Evolutionary conservation across 2,888 invertebrate species (phyloP).

Genomic region (Tenthredo scrophulariae): DNA sequence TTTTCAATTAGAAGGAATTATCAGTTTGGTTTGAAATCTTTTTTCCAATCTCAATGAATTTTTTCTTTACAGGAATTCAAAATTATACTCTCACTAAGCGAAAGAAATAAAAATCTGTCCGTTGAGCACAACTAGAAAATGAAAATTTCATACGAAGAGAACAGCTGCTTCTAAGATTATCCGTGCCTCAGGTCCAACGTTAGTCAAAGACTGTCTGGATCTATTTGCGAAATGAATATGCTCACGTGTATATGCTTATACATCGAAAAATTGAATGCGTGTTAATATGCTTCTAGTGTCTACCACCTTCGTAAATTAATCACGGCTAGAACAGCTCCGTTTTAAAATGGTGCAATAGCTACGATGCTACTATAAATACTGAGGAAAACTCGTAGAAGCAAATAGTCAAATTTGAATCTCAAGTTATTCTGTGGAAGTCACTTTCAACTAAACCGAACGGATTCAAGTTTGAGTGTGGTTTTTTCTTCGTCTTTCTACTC

Average conservation of each 20-base stretch:
- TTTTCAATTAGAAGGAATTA: background rate
- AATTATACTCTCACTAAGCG: background rate
- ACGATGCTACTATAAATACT: background rate
- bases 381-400: background rate
- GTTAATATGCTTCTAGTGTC: background rate
- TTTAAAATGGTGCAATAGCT: background rate
- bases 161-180: conserved; percentile 36
- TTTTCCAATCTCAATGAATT: background rate
- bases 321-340: background rate
- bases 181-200: background rate
- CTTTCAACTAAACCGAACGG: background rate
- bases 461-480: background rate
- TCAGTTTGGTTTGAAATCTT: background rate
- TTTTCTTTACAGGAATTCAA: background rate
- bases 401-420: background rate
- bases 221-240: conserved; percentile 28
- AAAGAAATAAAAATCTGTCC: background rate
- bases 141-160: background rate
- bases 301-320: background rate
- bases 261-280: background rate
- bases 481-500: background rate
- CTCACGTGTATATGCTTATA: background rate
- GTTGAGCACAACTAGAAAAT: background rate
- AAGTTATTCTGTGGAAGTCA: background rate
- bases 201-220: conserved; percentile 36